phyloP scores from a whole-genome alignment of 2,113 vertebrate species.

The Xiphophorus maculatus region DNA sequence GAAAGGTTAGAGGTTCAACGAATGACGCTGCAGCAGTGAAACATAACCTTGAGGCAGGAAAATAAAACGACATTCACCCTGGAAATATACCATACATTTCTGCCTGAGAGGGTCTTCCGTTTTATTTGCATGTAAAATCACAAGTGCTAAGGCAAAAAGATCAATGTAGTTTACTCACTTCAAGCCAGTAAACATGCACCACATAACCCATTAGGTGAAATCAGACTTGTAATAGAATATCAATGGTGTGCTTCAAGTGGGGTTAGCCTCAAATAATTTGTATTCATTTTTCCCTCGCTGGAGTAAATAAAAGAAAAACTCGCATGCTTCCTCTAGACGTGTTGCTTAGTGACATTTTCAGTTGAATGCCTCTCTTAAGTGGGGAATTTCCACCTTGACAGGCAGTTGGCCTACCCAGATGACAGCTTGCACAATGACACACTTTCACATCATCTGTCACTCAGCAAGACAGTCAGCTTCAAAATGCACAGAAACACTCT shows the following conservation, averaged over 20 bases:
- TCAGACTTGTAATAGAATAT: conserved; percentile 67
- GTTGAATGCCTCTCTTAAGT: conserved; percentile 66
- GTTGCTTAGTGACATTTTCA: conserved; percentile 75
- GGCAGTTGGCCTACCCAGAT: conserved; percentile 71
- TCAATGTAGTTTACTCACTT: conserved; percentile 66
- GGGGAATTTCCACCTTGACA: conserved; percentile 73
- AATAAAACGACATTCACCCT: conserved; percentile 62
- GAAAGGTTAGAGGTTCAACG: conserved; percentile 66
- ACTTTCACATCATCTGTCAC: conserved; percentile 73
- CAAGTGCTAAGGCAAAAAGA: conserved; percentile 58
- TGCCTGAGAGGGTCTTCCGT: conserved; percentile 41
- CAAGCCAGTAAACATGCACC: conserved; percentile 58
- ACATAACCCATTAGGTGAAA: conserved; percentile 63
- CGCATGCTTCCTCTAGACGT: conserved; percentile 46
- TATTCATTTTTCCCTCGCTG: conserved; percentile 48
- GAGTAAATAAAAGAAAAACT: conserved; percentile 56
- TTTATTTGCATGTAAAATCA: conserved; percentile 78
- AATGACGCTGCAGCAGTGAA: conserved; percentile 47
- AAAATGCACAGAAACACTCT: conserved; percentile 40
- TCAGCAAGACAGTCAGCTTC: conserved; percentile 56
- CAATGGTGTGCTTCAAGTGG: conserved; percentile 42
- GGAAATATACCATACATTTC: conserved; percentile 48
- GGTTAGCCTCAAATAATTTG: conserved; percentile 46
- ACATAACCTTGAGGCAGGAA: conserved; percentile 56
- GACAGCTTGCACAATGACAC: conserved; percentile 74